Conservation (phyloP, 2,113 vertebrate genomes). For the Oncorhynchus keta region DNA sequence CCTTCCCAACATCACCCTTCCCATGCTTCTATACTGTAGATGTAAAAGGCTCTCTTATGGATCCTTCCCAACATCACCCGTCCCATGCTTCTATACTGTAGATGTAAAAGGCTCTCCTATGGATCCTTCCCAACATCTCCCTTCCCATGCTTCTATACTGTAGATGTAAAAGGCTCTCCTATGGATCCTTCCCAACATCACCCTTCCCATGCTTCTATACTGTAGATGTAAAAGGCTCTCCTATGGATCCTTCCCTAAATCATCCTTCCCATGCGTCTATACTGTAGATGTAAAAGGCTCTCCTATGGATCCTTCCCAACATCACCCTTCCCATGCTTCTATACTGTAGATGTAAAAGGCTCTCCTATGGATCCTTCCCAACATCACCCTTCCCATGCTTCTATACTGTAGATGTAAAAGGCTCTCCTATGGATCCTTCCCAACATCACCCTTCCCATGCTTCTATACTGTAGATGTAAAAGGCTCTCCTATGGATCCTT, state of each 20-base stretch:
- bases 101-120: slow-evolving; percentile 49
- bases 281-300: slow-evolving; percentile 34
- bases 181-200: slow-evolving; percentile 64
- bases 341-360: slow-evolving; percentile 32
- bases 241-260: slow-evolving; percentile 64
- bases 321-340: slow-evolving; percentile 33
- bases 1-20: too few relatives aligned
- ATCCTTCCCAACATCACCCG: slow-evolving; percentile 58
- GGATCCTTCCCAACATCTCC: slow-evolving; percentile 61
- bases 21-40: too few relatives aligned
- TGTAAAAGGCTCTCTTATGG: slow-evolving; percentile 31
- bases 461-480: slow-evolving; percentile 30
- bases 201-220: slow-evolving; percentile 28
- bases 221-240: slow-evolving; percentile 37
- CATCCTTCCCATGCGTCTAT: slow-evolving; percentile 29
- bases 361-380: slow-evolving; percentile 64
- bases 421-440: slow-evolving; percentile 60
- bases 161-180: slow-evolving; percentile 39
- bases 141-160: slow-evolving; percentile 22
- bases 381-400: slow-evolving; percentile 40
- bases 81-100: slow-evolving; percentile 18
- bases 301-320: slow-evolving; percentile 65
- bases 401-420: slow-evolving; percentile 31
- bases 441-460: slow-evolving; percentile 47
- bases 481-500: slow-evolving; percentile 57